phyloP scores from a whole-genome alignment of 2,888 invertebrate species.

The Dermolepida albohirtum region DNA sequence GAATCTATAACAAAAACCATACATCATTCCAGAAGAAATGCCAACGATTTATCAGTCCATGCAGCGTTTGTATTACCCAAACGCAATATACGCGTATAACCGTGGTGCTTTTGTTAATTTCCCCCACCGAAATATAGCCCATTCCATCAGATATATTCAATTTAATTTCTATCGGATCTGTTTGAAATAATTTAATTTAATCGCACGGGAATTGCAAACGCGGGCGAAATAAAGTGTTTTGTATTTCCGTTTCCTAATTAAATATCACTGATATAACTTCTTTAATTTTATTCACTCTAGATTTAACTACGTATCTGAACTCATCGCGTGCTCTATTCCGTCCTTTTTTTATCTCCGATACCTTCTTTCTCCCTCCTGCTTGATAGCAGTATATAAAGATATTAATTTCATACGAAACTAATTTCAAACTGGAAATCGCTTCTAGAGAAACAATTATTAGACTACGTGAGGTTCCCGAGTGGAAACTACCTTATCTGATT shows the following conservation, averaged over 20 bases:
- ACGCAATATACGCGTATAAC: too few relatives aligned
- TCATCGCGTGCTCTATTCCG: neutral
- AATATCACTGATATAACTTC: constrained; percentile 5
- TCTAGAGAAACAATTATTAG: constrained; percentile 53
- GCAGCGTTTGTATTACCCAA: too few relatives aligned
- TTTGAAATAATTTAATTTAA: constrained; percentile 8
- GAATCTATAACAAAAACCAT: too few relatives aligned
- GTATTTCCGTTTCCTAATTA: constrained; percentile 16
- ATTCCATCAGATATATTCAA: too few relatives aligned
- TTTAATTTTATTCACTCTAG: neutral
- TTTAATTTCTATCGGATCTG: neutral
- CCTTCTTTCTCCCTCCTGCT: neutral
- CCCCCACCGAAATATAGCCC: too few relatives aligned
- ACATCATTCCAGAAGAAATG: too few relatives aligned
- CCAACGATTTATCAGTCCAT: too few relatives aligned
- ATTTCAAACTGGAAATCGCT: constrained; percentile 47
- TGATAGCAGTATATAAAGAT: constrained; percentile 22
- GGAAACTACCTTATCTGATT: constrained; percentile 46
- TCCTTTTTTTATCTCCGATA: neutral
- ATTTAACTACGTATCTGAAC: too few relatives aligned
- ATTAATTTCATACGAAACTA: constrained; percentile 44
- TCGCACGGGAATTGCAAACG: neutral
- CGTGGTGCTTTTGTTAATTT: too few relatives aligned
- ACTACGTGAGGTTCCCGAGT: constrained; percentile 50
- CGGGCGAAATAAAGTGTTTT: neutral